These are phyloP conservation scores for Fissipunctia ypsillon DNA, from an alignment of 2,888 invertebrate genomes.

Conservation along the genomic window DNA sequence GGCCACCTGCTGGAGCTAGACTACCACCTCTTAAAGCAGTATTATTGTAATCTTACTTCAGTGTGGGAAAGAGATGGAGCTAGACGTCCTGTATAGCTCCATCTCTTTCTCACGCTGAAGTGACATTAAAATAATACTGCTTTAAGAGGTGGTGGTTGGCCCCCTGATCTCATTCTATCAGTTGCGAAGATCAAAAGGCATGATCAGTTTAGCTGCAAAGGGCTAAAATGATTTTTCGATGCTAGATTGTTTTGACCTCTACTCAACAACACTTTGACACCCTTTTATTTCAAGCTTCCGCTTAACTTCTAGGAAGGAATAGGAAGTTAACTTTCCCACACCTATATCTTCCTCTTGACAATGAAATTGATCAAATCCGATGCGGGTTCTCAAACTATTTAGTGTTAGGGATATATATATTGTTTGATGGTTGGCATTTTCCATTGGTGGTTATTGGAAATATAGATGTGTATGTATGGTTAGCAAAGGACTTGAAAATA, in stretches of 20 bases:
- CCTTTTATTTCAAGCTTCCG: no score
- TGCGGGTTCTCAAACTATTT: conserved; percentile 53
- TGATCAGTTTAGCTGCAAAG: background rate
- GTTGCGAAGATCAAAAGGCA: background rate
- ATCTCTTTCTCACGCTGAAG: no score
- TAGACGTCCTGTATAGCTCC: no score
- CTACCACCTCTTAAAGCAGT: no score
- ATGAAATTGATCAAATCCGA: conserved; percentile 46
- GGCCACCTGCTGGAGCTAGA: no score
- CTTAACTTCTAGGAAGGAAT: conserved; percentile 5
- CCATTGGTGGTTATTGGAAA: background rate
- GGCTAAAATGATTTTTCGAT: background rate
- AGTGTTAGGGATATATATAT: conserved; percentile 10
- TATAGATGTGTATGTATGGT: background rate
- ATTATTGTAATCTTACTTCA: no score
- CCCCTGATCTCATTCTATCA: background rate
- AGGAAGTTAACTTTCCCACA: conserved; percentile 28
- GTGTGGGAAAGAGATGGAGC: no score
- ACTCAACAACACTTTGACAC: no score
- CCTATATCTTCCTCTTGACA: conserved; percentile 43
- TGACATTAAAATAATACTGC: no score
- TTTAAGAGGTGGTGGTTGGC: no score
- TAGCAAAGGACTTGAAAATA: background rate
- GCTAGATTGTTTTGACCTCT: background rate
- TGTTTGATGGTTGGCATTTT: conserved; percentile 19